phyloP scores from a whole-genome alignment of 2,113 vertebrate species.

The Helogale parvula region DNA sequence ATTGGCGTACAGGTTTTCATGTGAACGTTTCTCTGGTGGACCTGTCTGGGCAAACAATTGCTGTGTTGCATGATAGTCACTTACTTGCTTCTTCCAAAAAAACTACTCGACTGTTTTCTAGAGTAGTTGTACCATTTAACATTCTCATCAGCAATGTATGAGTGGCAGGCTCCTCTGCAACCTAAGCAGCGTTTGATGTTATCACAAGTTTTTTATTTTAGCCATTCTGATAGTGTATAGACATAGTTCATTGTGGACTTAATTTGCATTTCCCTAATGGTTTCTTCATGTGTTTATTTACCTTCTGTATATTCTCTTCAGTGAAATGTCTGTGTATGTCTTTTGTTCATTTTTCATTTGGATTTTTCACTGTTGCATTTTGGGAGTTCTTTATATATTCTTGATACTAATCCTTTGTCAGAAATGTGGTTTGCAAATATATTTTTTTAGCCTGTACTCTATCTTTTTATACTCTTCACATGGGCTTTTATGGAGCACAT shows the following conservation, averaged over 20 bases:
- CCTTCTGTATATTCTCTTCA: background rate
- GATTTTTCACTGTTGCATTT: background rate
- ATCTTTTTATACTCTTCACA: background rate
- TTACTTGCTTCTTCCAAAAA: background rate
- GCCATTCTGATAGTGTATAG: background rate
- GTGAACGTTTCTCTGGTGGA: background rate
- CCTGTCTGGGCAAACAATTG: background rate
- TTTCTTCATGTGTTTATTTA: background rate
- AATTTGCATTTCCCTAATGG: background rate
- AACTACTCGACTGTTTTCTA: background rate
- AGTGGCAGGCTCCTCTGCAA: background rate
- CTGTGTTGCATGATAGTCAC: background rate
- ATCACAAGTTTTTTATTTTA: background rate
- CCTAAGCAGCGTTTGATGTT: background rate
- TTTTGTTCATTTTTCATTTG: background rate
- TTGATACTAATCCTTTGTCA: background rate
- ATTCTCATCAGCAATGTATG: background rate
- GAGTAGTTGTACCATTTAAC: background rate
- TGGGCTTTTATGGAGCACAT: background rate
- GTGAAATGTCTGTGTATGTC: background rate
- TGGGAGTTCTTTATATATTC: background rate
- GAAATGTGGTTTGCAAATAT: background rate
- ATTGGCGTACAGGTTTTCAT: background rate
- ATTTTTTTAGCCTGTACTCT: background rate
- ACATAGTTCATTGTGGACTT: background rate